Evolutionary conservation across 2,797 vertebrate species (phyloP).

Genomic region (Acomys russatus): DNA sequence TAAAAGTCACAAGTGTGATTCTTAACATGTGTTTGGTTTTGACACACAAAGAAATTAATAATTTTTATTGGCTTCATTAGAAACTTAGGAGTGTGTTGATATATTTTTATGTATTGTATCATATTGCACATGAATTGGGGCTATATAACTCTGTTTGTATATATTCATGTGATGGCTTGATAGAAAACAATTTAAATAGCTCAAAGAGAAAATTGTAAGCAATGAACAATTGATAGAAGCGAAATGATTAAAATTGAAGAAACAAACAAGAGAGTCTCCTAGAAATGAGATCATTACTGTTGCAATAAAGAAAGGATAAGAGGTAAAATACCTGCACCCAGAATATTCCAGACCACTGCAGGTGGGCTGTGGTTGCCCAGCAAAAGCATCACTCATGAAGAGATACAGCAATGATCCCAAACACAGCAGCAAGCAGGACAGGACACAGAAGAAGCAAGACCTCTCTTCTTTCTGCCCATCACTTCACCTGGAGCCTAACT

Average conservation of each 20-base stretch:
- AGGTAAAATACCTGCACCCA: background rate
- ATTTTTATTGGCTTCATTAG: slow-evolving; percentile 30
- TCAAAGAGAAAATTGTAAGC: slow-evolving; percentile 14
- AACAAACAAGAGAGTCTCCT: background rate
- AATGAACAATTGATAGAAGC: background rate
- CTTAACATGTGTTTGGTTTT: slow-evolving; percentile 27
- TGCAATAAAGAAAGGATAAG: background rate
- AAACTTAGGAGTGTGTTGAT: background rate
- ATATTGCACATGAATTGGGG: background rate
- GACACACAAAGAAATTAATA: background rate
- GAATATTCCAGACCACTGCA: background rate
- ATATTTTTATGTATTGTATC: slow-evolving; percentile 26
- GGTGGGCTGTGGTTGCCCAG: background rate
- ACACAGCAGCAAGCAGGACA: background rate
- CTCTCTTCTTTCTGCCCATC: background rate
- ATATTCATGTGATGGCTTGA: background rate
- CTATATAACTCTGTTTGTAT: background rate
- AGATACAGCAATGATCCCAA: background rate
- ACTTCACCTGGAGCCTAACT: background rate
- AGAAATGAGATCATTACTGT: background rate
- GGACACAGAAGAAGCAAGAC: background rate
- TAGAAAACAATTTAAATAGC: background rate
- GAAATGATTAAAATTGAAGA: background rate
- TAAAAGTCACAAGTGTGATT: slow-evolving; percentile 7
- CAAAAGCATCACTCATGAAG: background rate